phyloP scores from a whole-genome alignment of 2,888 invertebrate species.

The Brachylomia viminalis region DNA sequence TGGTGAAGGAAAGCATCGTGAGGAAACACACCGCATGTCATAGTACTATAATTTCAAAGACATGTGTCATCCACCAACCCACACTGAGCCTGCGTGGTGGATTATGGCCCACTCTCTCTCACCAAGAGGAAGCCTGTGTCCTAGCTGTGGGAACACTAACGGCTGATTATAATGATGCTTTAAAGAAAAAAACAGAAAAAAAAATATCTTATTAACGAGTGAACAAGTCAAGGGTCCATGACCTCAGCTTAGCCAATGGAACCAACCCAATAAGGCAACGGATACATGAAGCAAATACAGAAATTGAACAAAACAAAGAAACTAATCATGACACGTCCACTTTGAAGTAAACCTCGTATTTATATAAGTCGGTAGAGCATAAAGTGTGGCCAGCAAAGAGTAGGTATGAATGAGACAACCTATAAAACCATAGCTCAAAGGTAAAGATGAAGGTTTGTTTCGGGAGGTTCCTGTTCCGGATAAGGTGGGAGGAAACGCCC shows the following conservation, averaged over 20 bases:
- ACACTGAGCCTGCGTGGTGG: too few relatives aligned
- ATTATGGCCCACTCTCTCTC: too few relatives aligned
- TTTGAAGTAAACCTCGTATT: constrained; percentile 46
- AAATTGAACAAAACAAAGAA: constrained; percentile 37
- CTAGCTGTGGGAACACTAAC: too few relatives aligned
- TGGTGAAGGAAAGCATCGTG: too few relatives aligned
- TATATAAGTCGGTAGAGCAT: constrained; percentile 29
- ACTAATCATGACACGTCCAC: constrained; percentile 38
- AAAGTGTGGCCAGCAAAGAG: background rate
- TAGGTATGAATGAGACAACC: constrained; percentile 38
- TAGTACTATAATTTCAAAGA: too few relatives aligned
- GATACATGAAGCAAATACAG: background rate
- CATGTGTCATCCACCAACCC: too few relatives aligned
- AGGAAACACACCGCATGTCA: too few relatives aligned
- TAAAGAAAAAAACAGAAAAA: background rate
- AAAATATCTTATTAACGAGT: background rate
- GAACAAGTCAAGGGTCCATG: background rate
- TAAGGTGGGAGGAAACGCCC: too few relatives aligned
- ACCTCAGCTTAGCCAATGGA: background rate
- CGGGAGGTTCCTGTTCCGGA: too few relatives aligned
- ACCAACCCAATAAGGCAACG: background rate
- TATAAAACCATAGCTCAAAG: background rate
- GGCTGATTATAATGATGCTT: too few relatives aligned
- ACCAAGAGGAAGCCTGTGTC: too few relatives aligned
- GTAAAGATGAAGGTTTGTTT: background rate